Evolutionary conservation across 2,888 invertebrate species (phyloP).

Genomic region (Drosophila stalkeri): DNA sequence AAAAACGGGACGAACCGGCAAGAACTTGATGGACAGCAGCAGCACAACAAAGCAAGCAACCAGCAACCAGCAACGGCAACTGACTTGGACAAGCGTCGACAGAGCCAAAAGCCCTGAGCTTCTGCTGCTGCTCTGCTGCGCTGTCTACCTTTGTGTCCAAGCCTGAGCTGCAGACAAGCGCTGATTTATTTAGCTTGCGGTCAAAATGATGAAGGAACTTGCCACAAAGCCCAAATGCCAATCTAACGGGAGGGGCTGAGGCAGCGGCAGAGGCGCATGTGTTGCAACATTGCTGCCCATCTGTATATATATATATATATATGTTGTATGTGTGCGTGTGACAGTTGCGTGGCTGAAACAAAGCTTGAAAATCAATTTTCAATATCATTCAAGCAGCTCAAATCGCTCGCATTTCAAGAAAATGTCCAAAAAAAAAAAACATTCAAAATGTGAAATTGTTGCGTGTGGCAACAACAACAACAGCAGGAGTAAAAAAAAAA

Average conservation of each 20-base stretch:
- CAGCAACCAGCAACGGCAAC: conserved; percentile 37
- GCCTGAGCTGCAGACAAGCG: conserved; percentile 69
- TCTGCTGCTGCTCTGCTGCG: not conserved
- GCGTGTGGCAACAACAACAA: conserved; percentile 37
- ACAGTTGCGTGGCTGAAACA: conserved; percentile 20
- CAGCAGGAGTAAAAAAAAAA: not conserved
- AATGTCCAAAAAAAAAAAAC: conserved; percentile 23
- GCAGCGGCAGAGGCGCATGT: not conserved
- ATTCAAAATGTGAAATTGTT: conserved; percentile 32
- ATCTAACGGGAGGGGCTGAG: conserved; percentile 47
- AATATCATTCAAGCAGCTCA: conserved; percentile 59
- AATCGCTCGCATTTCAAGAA: conserved; percentile 29
- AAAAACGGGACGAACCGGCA: conserved; percentile 46
- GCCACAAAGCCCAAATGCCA: conserved; percentile 26
- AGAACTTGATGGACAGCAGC: conserved; percentile 66
- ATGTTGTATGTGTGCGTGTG: conserved; percentile 5
- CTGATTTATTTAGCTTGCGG: conserved; percentile 78
- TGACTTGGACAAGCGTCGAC: conserved; percentile 48
- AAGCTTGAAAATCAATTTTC: conserved; percentile 68
- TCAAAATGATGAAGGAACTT: conserved; percentile 77
- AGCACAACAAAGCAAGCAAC: conserved; percentile 42
- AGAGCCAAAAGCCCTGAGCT: conserved; percentile 45
- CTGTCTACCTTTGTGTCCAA: conserved; percentile 12
- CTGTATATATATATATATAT: not conserved
- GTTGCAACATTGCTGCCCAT: conserved; percentile 6